Base-by-base conservation (phyloP, 2,888 invertebrate genomes). In the Venustoraphidia nigricollis region DNA sequence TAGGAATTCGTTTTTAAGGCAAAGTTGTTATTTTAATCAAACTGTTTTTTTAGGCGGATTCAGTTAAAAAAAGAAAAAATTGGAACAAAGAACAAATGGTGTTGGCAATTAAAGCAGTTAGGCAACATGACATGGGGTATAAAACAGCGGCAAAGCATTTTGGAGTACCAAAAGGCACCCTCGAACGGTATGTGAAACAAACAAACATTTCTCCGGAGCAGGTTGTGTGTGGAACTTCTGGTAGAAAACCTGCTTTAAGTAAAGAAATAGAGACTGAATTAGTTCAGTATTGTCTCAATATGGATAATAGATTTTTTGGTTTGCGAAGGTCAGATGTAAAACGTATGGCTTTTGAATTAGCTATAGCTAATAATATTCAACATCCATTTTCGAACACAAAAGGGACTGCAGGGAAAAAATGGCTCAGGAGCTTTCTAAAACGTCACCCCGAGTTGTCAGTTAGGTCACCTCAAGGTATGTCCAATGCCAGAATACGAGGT, bases 301-400 rank as follows among this genome's bases (percentile, higher is more conserved):
- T 58, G 54, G 55, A 56, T 13, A 53, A 51, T 48, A 56, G 53
- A 34, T 58, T 52, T 54, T 59, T 57, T 53, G 57, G 59, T 14
- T 48, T 60, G 52, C 55, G 57, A 43, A 53, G 53, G 50, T 49
- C 52, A 50, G 57, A 58, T 45, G 46, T 58, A 46, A 50, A 53
- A 11, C 50, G 53, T 46, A 44, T 59, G 34, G 56, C 57, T 10
- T 58, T 49, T 49, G 53, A 55, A 35, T 49, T 54, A 42, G 57
- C 56, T 46, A 51, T 56, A 43, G 45, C 42, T 46, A 58, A 56
- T 52, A 51, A 51, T 14, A 46, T 56, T n/a, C 45, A 46, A 9
- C 55, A 58, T 49, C 52, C 52, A 49, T 60, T 59, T 50, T 53
- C 54, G 48, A 46, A 51, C 42, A 53, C 44, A 41, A 51, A 52